Conservation (phyloP, 2,797 vertebrate species). For the Margarornis squamiger region DNA sequence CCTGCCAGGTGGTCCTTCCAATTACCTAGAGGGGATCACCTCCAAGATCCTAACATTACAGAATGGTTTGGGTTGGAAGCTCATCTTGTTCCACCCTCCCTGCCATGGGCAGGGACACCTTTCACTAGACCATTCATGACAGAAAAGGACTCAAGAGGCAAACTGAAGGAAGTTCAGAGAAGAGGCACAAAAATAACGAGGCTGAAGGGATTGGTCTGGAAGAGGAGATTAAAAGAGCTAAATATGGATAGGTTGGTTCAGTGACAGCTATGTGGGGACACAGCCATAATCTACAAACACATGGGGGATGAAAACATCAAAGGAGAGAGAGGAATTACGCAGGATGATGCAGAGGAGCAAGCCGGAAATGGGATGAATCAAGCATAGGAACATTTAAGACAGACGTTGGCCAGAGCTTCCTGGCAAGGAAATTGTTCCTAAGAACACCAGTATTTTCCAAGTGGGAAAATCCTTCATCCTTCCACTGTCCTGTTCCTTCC, state of each 20-base stretch:
- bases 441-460: not conserved
- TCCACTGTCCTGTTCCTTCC: not conserved
- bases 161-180: not conserved
- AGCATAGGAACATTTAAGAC: not conserved
- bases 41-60: not conserved
- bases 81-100: not conserved
- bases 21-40: not conserved
- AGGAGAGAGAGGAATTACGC: not conserved
- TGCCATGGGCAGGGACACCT: not conserved
- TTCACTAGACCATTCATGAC: not conserved
- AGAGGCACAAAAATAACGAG: not conserved
- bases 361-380: not conserved
- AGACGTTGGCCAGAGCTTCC: not conserved
- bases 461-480: not conserved
- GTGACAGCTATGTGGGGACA: not conserved
- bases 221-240: slow-evolving; percentile 33
- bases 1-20: not conserved
- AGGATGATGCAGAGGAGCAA: not conserved
- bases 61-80: not conserved
- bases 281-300: not conserved
- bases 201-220: not conserved
- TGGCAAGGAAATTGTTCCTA: not conserved
- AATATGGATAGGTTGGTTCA: not conserved
- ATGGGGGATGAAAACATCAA: not conserved
- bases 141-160: not conserved